These are phyloP conservation scores for Chrysina gloriosa DNA, from an alignment of 2,888 invertebrate genomes.

Conservation along the genomic window DNA sequence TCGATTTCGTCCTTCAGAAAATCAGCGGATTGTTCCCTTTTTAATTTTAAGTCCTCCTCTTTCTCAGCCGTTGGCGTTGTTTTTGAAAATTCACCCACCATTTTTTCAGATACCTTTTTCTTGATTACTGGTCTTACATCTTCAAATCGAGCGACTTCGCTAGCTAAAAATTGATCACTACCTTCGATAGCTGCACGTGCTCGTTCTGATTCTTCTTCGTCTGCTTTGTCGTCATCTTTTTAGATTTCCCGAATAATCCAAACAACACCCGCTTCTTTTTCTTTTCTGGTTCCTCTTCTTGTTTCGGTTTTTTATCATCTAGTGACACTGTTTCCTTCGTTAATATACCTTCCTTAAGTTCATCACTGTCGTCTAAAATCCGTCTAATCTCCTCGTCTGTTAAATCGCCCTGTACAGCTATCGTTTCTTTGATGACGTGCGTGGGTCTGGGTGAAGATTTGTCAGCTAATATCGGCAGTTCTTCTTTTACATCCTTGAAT, in stretches of 20 bases:
- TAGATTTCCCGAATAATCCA: slow-evolving; percentile 47
- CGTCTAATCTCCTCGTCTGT: slow-evolving; percentile 8
- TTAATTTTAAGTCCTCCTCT: neutral
- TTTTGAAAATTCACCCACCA: slow-evolving; percentile 1
- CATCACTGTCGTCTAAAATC: slow-evolving; percentile 27
- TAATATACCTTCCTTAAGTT: neutral
- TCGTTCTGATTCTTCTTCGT: slow-evolving; percentile 8
- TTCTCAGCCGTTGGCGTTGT: neutral
- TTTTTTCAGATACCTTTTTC: neutral
- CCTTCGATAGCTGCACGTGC: neutral
- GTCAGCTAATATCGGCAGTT: slow-evolving; percentile 18
- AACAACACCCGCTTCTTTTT: slow-evolving; percentile 52
- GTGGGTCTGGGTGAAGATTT: slow-evolving; percentile 13
- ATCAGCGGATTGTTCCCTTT: slow-evolving; percentile 49
- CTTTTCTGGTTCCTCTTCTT: slow-evolving; percentile 38
- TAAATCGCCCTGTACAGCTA: neutral
- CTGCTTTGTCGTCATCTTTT: slow-evolving; percentile 38
- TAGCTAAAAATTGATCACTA: slow-evolving; percentile 39
- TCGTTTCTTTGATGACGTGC: slow-evolving; percentile 6
- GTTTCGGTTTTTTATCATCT: slow-evolving; percentile 46
- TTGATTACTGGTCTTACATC: slow-evolving; percentile 39
- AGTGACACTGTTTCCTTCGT: neutral
- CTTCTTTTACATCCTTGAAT: slow-evolving; percentile 31
- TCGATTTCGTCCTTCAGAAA: slow-evolving; percentile 54
- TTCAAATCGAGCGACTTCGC: slow-evolving; percentile 45